phyloP scores from a whole-genome alignment of 1,140 invertebrate genomes.

The Procambarus virginalis region DNA sequence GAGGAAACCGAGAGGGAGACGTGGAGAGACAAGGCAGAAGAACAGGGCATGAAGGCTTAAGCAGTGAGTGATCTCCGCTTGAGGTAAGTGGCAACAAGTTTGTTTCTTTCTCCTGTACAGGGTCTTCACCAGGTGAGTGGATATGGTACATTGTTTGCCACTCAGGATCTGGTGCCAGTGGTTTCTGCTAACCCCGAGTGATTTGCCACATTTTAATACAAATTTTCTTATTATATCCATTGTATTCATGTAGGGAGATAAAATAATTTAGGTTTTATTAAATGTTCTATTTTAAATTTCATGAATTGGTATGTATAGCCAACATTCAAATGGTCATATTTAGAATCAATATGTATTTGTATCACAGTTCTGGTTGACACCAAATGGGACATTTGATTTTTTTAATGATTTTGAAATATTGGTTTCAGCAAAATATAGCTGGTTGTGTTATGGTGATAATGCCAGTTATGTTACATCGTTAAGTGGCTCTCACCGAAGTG shows the following conservation, averaged over 20 bases:
- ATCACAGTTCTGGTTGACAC: too few species aligned
- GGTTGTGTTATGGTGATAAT: too few species aligned
- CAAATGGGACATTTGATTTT: too few species aligned
- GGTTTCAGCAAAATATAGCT: too few species aligned
- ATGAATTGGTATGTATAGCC: not conserved
- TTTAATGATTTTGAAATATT: too few species aligned
- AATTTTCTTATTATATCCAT: not conserved
- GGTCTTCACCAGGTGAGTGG: slow-evolving; percentile 64
- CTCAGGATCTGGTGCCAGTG: slow-evolving; percentile 27
- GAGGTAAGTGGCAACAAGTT: slow-evolving; percentile 62
- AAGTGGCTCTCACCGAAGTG: too few species aligned
- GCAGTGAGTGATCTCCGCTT: slow-evolving; percentile 64
- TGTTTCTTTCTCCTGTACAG: slow-evolving; percentile 53
- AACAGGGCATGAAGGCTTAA: slow-evolving; percentile 58
- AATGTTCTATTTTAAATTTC: not conserved
- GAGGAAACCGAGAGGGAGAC: slow-evolving; percentile 29
- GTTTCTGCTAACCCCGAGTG: slow-evolving; percentile 32
- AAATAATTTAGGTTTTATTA: not conserved
- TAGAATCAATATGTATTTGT: not conserved
- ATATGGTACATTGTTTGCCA: slow-evolving; percentile 40
- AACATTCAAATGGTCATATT: not conserved
- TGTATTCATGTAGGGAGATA: not conserved
- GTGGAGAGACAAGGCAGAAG: slow-evolving; percentile 18
- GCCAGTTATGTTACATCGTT: too few species aligned
- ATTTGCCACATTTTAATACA: not conserved